These are phyloP conservation scores for Aviceda subcristata DNA, from an alignment of 2,113 vertebrate species.

Conservation along the genomic window DNA sequence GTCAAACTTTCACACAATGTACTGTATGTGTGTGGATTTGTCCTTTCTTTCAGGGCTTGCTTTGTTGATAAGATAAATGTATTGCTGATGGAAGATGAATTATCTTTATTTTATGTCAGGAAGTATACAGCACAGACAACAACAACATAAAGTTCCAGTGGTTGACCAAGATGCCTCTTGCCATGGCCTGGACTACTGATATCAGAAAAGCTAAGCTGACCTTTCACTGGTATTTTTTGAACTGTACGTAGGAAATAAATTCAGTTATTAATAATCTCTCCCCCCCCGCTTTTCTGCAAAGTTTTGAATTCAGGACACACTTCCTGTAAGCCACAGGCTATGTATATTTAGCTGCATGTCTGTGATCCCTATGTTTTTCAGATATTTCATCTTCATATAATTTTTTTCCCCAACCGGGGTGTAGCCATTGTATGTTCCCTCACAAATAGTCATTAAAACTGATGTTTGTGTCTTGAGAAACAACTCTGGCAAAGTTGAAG, in stretches of 20 bases:
- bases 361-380: background rate
- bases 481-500: background rate
- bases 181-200: background rate
- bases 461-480: background rate
- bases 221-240: background rate
- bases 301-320: background rate
- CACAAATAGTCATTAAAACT: background rate
- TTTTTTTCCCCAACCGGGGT: fast-evolving
- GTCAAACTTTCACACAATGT: background rate
- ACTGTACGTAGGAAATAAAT: background rate
- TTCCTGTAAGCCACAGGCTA: background rate
- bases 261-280: background rate
- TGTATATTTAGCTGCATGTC: background rate
- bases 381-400: background rate
- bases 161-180: background rate
- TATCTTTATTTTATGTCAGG: background rate
- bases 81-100: background rate
- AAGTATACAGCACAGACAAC: background rate
- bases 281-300: background rate
- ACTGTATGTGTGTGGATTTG: background rate
- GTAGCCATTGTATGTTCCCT: background rate
- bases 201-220: background rate
- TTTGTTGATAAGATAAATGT: background rate
- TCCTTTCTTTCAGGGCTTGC: background rate
- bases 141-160: background rate